Base-by-base conservation (phyloP, 2,113 vertebrate genomes). In the Psophia crepitans region DNA sequence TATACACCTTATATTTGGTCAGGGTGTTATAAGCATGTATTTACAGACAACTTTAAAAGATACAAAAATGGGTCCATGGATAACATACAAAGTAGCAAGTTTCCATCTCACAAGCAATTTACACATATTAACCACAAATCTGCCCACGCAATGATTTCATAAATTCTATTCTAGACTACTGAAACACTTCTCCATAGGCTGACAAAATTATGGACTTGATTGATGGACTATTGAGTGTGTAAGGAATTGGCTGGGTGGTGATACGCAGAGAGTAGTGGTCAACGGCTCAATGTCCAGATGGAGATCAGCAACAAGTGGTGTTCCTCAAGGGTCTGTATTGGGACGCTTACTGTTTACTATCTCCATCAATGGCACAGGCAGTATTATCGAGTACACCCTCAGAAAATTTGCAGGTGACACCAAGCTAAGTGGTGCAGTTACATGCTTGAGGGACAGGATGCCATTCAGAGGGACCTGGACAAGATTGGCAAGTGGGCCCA, bases 341-440 rank as follows among this genome's bases (percentile, higher is more conserved):
- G 54, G 12, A 68, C 18, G 8, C 24, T 27, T n/a, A 63, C 32
- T 33, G 3, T 54, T 37, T 21, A 66, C 1, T 37, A 43, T 5
- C n/a, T 78, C 32, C 46, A 76, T 32, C 43, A 51, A 5, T n/a
- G 11, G 39, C 22, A 44, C 1, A 30, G 33, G 11, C 9, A 20
- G 15, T n/a, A n/a, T n/a, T n/a, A 70, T 60, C 1, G 0, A 74
- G 44, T 23, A 11, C 24, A 86, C 12, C 11, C 4, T 43, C 64
- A 64, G 12, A 19, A 73, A 58, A 24, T 6, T 2, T 54, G 27
- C 32, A 48, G 14, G 54, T 15, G 21, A 56, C n/a, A 63, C 17
- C 49, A 64, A 61, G 39, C 28, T n/a, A 1, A 21, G 56, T 7
- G 12, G 46, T 63, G n/a, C 1, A 0, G n/a, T 2, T 41, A 48